Conservation (phyloP, 2,797 vertebrate genomes). For the Rhynchonycteris naso region DNA sequence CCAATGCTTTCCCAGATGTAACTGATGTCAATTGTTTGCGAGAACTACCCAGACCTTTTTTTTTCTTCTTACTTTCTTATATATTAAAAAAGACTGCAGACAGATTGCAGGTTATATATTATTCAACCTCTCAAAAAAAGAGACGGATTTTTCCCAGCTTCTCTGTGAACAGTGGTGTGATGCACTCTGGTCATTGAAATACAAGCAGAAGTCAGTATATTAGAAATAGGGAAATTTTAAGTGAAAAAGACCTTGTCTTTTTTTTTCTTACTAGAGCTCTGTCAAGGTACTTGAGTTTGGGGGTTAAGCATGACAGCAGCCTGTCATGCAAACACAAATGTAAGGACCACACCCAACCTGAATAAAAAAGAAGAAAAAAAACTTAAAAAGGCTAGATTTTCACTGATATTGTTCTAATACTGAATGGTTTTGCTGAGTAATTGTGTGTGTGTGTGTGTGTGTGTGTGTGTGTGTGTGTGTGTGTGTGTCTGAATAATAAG, state of each 20-base stretch:
- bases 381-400: neutral
- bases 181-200: neutral
- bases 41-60: neutral
- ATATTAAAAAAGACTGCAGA: neutral
- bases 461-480: too few relatives aligned
- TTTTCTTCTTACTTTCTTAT: neutral
- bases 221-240: neutral
- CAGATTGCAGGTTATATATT: neutral
- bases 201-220: neutral
- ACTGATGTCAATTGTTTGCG: neutral
- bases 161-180: neutral
- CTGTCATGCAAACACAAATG: neutral
- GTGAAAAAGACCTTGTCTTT: neutral
- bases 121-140: neutral
- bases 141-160: neutral
- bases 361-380: neutral
- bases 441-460: too few relatives aligned
- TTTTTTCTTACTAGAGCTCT: neutral
- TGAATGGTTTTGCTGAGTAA: neutral
- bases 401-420: neutral
- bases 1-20: neutral
- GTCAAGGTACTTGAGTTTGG: neutral
- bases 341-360: neutral
- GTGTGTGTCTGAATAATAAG: neutral
- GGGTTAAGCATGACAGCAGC: accelerated